These are phyloP conservation scores for Apamea crenata DNA, from an alignment of 2,888 invertebrate species.

Conservation along the genomic window DNA sequence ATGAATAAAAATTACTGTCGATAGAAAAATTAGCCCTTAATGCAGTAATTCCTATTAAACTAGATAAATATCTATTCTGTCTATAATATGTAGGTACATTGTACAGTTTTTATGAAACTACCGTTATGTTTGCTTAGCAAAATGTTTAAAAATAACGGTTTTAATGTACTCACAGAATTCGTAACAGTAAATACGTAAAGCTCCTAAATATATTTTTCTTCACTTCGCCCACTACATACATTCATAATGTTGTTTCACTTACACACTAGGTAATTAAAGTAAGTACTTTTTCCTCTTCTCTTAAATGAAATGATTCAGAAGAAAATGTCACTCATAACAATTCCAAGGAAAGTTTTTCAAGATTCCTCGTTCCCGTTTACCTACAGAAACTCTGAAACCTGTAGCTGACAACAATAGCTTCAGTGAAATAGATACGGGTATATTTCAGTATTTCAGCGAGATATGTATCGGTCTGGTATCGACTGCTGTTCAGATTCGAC, in stretches of 20 bases:
- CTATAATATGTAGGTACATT: neutral
- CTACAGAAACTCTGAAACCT: slow-evolving; percentile 29
- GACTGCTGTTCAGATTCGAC: slow-evolving; percentile 68
- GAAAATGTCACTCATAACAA: neutral
- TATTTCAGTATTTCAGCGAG: slow-evolving; percentile 66
- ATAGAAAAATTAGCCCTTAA: too few relatives aligned
- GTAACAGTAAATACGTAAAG: neutral
- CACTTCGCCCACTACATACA: neutral
- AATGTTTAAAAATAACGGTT: neutral
- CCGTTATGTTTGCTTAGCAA: neutral
- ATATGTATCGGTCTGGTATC: slow-evolving; percentile 69
- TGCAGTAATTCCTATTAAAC: neutral
- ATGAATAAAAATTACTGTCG: too few relatives aligned
- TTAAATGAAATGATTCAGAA: neutral
- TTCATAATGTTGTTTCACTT: neutral
- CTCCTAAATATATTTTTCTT: neutral
- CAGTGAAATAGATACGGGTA: slow-evolving; percentile 57
- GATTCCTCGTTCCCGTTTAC: neutral
- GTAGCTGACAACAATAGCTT: slow-evolving; percentile 55
- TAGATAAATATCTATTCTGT: neutral
- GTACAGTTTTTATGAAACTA: neutral
- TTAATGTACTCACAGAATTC: neutral
- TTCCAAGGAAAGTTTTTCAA: neutral
- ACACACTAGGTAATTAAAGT: neutral
- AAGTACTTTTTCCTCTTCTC: neutral